Base-by-base conservation (phyloP, 1,140 invertebrate genomes). In the Drosophila nigromelanica region DNA sequence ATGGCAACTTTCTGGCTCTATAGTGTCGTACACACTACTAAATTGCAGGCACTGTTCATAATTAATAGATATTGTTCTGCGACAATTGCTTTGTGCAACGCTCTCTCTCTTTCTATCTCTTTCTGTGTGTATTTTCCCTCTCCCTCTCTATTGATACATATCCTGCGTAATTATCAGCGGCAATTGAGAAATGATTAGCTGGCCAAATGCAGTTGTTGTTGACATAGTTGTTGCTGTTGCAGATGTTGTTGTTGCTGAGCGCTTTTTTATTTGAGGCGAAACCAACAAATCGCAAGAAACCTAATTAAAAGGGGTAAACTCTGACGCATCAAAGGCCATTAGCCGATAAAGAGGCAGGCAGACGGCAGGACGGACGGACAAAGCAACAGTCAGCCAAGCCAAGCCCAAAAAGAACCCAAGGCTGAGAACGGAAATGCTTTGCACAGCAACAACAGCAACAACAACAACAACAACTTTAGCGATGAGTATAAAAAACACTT, bases 321-420 rank as follows among this genome's bases (percentile, higher is more conserved):
- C 52, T 78, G 82, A 87, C 82, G 82, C 82, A 87, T 87, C 82
- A 87, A 87, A 87, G 82, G 76, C 76, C 79, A 87, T 82, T 89
- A 89, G 78, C 82, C 82, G 82, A 87, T 87, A 75, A 67, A 82
- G 51, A 58, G 45, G 15, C 24, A 52, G 35, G 21, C 52, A 56
- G 45, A 42, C 14, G 47, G 48, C 39, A 48, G 55, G 50, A 71
- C 18, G 55, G 39, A 42, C 33, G 7, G 42, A 18, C 6, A 15
- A 5, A 30, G 30, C 33, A 35, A 43, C 64, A 54, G 70, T 70
- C n/a, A 60, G 40, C 48, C 68, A 66, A 54, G 82, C 67, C 80
- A 71, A 85, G 74, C 70, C 81, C 78, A 63, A 43, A 66, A 48
- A 33, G 51, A 78, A 51, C 21, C 61, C 72, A 78, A 78, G 72